These are phyloP conservation scores for Druon quercuslanigerum DNA, from an alignment of 1,140 invertebrate genomes.

Conservation along the genomic window DNA sequence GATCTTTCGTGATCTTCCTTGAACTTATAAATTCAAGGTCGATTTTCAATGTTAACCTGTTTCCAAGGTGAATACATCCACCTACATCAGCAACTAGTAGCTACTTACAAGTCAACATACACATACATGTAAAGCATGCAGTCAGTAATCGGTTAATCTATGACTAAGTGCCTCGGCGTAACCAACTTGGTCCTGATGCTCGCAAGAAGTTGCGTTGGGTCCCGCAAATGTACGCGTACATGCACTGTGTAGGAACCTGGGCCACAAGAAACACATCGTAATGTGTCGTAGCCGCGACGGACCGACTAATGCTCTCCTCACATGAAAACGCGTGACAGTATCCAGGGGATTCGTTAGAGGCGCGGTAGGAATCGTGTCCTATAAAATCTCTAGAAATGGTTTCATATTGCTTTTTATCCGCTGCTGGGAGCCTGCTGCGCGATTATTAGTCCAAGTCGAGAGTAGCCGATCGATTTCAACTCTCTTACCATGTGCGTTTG, in stretches of 20 bases:
- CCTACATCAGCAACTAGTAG: neutral
- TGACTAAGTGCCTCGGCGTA: conserved; percentile 43
- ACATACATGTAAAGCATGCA: conserved; percentile 34
- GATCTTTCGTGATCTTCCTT: neutral
- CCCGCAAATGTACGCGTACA: conserved; percentile 46
- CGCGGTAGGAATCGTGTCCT: neutral
- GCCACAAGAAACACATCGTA: conserved; percentile 59
- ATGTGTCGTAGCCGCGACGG: conserved; percentile 50
- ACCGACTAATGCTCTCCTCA: conserved; percentile 59
- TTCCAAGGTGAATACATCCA: conserved; percentile 26
- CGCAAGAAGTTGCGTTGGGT: conserved; percentile 53
- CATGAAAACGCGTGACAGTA: conserved; percentile 54
- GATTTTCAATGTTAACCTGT: conserved; percentile 48
- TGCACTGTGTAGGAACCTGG: conserved; percentile 34
- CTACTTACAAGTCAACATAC: conserved; percentile 6
- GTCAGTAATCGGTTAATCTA: conserved; percentile 53
- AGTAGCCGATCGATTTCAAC: conserved; percentile 5
- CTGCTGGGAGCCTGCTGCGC: conserved; percentile 12
- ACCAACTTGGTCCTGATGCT: conserved; percentile 48
- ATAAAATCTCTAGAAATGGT: conserved; percentile 31
- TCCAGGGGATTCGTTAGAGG: conserved; percentile 33
- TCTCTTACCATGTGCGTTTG: conserved; percentile 29
- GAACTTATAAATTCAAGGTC: conserved; percentile 30
- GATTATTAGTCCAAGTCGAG: conserved; percentile 35
- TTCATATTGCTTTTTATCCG: conserved; percentile 34